These are phyloP conservation scores for Adelosebastes latens DNA, from an alignment of 2,797 vertebrate genomes.

Conservation along the genomic window DNA sequence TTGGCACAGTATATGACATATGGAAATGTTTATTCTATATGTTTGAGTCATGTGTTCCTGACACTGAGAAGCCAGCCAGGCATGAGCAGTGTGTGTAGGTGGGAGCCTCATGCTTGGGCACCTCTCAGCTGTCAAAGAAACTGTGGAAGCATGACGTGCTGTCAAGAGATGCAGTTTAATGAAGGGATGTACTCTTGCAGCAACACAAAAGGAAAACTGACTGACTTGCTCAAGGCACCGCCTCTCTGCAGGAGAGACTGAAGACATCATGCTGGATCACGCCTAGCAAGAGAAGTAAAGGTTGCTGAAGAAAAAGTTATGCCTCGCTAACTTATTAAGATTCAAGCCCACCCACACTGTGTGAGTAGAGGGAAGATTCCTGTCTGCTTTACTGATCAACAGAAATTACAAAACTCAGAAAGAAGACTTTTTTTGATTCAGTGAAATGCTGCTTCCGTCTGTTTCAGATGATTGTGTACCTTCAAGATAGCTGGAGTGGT, in stretches of 20 bases:
- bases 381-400: constrained; percentile 34
- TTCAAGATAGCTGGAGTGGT: not conserved
- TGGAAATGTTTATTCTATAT: not conserved
- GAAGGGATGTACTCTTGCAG: constrained; percentile 67
- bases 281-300: constrained; percentile 12
- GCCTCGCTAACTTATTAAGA: constrained; percentile 50
- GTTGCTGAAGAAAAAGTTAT: constrained; percentile 58
- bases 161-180: constrained; percentile 75
- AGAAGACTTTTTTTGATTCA: not conserved
- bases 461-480: not conserved
- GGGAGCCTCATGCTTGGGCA: constrained; percentile 45
- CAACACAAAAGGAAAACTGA: constrained; percentile 67
- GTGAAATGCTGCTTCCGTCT: not conserved
- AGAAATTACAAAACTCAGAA: constrained; percentile 8
- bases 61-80: constrained; percentile 28
- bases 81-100: constrained; percentile 60
- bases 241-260: constrained; percentile 52
- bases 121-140: constrained; percentile 61
- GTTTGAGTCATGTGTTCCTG: constrained; percentile 32
- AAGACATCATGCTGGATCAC: constrained; percentile 46
- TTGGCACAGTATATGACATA: not conserved
- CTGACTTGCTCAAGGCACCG: constrained; percentile 69
- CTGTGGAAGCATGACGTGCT: constrained; percentile 68
- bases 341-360: constrained; percentile 46
- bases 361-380: constrained; percentile 3